Conservation (phyloP, 2,113 vertebrate genomes). For the Prunella himalayana region DNA sequence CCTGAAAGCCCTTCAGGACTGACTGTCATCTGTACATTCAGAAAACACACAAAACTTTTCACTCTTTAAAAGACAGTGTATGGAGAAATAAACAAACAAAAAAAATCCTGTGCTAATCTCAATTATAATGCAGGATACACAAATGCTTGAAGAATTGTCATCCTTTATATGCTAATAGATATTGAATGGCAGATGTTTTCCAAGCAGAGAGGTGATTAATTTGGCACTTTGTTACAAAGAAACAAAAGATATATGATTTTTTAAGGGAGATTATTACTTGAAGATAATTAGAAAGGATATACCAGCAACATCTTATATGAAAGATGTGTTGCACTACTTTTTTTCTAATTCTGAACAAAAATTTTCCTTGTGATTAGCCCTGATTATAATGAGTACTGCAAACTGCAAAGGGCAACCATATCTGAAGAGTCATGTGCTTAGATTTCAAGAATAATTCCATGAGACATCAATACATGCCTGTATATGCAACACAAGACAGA, state of each 20-base stretch:
- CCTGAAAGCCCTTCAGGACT: slow-evolving; percentile 50
- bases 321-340: background rate
- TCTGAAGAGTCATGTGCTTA: background rate
- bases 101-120: background rate
- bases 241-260: background rate
- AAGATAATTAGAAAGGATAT: background rate
- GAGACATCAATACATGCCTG: background rate
- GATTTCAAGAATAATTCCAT: background rate
- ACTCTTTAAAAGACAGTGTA: background rate
- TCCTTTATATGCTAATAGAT: slow-evolving; percentile 23
- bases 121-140: background rate
- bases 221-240: slow-evolving; percentile 13
- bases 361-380: background rate
- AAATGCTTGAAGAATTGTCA: background rate
- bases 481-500: background rate
- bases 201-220: background rate
- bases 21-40: background rate
- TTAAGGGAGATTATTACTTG: background rate
- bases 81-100: background rate
- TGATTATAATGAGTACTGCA: background rate
- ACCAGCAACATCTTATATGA: background rate
- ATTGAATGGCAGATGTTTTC: slow-evolving; percentile 46
- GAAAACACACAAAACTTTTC: background rate
- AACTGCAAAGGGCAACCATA: background rate
- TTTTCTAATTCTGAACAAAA: background rate